phyloP scores from a whole-genome alignment of 2,888 invertebrate genomes.

The Barypeithes pellucidus region DNA sequence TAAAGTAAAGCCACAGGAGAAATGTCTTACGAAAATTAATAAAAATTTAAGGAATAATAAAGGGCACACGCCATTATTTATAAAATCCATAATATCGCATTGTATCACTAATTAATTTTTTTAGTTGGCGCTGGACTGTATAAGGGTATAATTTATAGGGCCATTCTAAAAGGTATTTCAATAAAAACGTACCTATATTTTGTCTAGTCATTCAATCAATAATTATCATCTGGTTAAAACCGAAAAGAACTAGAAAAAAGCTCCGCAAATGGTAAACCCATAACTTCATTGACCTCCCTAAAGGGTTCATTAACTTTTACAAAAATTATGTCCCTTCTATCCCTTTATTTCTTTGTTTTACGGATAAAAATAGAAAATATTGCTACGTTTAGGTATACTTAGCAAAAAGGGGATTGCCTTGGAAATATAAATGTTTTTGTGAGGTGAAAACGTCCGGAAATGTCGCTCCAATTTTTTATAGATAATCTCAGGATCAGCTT shows the following conservation, averaged over 20 bases:
- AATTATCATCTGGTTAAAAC: slow-evolving; percentile 16
- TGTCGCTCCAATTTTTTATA: too few relatives aligned
- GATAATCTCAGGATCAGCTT: too few relatives aligned
- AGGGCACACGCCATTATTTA: too few relatives aligned
- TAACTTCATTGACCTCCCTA: slow-evolving; percentile 21
- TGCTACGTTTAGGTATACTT: not conserved
- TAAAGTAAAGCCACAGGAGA: not conserved
- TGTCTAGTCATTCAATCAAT: not conserved
- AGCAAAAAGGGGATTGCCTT: not conserved
- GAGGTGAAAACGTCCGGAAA: too few relatives aligned
- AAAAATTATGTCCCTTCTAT: slow-evolving; percentile 15
- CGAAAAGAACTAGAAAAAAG: slow-evolving; percentile 3
- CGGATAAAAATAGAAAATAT: slow-evolving; percentile 8
- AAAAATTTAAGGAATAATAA: too few relatives aligned
- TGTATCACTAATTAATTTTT: too few relatives aligned
- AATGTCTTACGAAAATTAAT: not conserved
- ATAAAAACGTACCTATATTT: slow-evolving; percentile 1
- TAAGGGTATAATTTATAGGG: too few relatives aligned
- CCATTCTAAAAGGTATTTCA: not conserved
- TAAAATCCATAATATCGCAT: too few relatives aligned
- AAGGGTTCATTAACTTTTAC: slow-evolving; percentile 24
- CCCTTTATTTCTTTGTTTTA: not conserved
- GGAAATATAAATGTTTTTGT: not conserved
- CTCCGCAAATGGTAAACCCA: slow-evolving; percentile 7
- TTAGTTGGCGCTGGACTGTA: not conserved